These are phyloP conservation scores for Catharus minimus DNA, from an alignment of 2,113 vertebrate genomes.

Conservation along the genomic window DNA sequence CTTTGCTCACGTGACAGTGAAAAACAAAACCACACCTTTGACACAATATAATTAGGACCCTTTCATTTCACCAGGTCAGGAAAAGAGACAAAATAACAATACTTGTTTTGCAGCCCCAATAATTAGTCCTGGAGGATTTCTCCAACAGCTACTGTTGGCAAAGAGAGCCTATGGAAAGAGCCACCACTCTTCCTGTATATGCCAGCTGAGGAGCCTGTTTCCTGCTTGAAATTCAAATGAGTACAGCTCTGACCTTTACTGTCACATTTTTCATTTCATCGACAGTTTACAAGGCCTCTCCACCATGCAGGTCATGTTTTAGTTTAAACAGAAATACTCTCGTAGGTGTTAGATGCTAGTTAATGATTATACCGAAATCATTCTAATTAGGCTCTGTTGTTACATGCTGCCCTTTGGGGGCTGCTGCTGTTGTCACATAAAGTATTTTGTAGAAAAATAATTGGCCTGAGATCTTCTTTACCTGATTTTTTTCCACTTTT, in stretches of 20 bases:
- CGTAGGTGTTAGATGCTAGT: conserved; percentile 81
- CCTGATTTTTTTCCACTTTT: not conserved
- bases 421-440: conserved; percentile 78
- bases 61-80: conserved; percentile 38
- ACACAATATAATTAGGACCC: conserved; percentile 57
- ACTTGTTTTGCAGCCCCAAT: conserved; percentile 76
- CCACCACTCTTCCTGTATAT: conserved; percentile 17
- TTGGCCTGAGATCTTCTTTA: conserved; percentile 73
- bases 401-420: conserved; percentile 79
- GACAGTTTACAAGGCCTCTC: conserved; percentile 84
- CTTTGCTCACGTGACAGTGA: conserved; percentile 38
- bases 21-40: conserved; percentile 62
- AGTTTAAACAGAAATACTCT: conserved; percentile 84
- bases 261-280: conserved; percentile 81
- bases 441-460: conserved; percentile 82
- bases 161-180: conserved; percentile 49
- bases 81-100: conserved; percentile 62
- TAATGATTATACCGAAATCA: conserved; percentile 85
- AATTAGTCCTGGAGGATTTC: conserved; percentile 83
- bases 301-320: conserved; percentile 84
- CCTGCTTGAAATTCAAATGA: conserved; percentile 84
- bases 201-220: conserved; percentile 34
- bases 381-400: conserved; percentile 84
- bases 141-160: conserved; percentile 69
- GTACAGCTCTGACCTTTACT: conserved; percentile 79